Evolutionary conservation across 2,113 vertebrate genomes (phyloP).

Genomic region (Odobenus rosmarus): DNA sequence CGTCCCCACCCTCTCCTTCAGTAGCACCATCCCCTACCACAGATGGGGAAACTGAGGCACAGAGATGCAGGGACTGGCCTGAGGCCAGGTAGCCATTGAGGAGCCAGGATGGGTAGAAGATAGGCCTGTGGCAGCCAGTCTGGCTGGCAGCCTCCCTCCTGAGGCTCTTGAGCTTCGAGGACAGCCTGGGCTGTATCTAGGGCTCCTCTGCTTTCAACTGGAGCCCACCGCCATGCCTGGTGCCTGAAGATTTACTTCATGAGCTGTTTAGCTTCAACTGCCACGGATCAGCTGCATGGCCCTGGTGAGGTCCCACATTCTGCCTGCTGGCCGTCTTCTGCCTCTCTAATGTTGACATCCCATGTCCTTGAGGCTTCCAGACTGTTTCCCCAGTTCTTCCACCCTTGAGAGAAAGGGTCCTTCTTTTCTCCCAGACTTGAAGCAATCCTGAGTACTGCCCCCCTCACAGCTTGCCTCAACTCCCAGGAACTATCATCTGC

Average conservation of each 20-base stretch:
- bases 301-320: not conserved
- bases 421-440: not conserved
- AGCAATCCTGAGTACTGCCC: not conserved
- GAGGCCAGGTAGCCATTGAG: not conserved
- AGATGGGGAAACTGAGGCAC: not conserved
- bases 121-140: not conserved
- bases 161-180: accelerated
- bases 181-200: not conserved
- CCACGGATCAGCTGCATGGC: not conserved
- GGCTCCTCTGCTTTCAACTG: not conserved
- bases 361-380: not conserved
- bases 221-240: not conserved
- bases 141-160: not conserved
- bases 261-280: not conserved
- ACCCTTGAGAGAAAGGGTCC: not conserved
- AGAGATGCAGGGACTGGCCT: not conserved
- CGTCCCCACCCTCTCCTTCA: not conserved
- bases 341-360: not conserved
- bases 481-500: not conserved
- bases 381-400: not conserved
- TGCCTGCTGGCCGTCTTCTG: not conserved
- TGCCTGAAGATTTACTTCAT: not conserved
- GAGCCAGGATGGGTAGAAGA: not conserved
- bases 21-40: not conserved
- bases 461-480: not conserved